Evolutionary conservation across 2,113 vertebrate species (phyloP).

Genomic region (Leptodactylus fuscus): DNA sequence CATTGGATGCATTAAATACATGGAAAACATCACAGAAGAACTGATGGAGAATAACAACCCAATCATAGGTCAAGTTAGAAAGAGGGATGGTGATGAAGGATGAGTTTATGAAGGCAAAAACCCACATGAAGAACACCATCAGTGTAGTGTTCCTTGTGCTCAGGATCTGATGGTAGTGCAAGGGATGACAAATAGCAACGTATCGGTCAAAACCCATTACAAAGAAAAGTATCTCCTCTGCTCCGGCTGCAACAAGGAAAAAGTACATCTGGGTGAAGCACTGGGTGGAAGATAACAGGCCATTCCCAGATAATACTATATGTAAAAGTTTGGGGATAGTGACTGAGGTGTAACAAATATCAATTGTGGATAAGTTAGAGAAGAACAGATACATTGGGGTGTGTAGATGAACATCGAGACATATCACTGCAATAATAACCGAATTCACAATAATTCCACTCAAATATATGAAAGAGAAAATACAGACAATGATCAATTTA

Average conservation of each 20-base stretch:
- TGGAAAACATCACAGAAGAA: constrained; percentile 21
- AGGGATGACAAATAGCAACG: constrained; percentile 62
- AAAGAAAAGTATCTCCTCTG: not conserved
- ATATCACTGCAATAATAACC: not conserved
- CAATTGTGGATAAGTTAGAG: not conserved
- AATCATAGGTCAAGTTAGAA: not conserved
- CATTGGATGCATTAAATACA: not conserved
- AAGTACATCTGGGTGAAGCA: constrained; percentile 16
- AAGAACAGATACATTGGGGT: not conserved
- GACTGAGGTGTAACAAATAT: not conserved
- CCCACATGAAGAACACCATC: not conserved
- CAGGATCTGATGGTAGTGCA: constrained; percentile 65
- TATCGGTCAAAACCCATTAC: constrained; percentile 60
- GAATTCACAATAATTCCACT: not conserved
- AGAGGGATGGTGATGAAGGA: not conserved
- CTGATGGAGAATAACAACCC: not conserved
- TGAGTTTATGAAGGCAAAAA: not conserved
- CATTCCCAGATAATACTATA: not conserved
- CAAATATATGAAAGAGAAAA: not conserved
- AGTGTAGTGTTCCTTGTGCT: constrained; percentile 20
- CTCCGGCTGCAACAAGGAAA: not conserved
- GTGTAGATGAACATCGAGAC: not conserved
- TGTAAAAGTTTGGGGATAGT: not conserved
- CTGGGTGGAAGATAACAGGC: not conserved
- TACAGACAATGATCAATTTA: not conserved